phyloP scores from a whole-genome alignment of 2,888 invertebrate species.

The Mesorhabditis spiculigera region DNA sequence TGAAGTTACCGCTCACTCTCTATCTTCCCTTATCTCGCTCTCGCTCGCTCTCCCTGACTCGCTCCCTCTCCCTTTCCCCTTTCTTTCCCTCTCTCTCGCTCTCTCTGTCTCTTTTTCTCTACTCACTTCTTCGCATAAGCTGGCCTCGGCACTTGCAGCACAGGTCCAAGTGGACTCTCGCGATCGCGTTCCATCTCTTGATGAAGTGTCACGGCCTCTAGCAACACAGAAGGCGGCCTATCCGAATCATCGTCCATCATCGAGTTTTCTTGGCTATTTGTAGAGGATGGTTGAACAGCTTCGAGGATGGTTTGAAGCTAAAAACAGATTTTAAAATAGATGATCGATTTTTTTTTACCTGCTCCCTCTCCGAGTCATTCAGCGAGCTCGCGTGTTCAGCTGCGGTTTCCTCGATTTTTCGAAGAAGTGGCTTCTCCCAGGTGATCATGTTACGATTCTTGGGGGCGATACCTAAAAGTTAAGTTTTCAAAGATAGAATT shows the following conservation, averaged over 20 bases:
- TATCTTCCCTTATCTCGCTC: too few species aligned
- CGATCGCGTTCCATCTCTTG: constrained; percentile 27
- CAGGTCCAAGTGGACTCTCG: constrained; percentile 31
- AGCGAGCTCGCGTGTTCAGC: constrained; percentile 55
- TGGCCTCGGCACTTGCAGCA: constrained; percentile 38
- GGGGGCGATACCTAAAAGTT: constrained; percentile 47
- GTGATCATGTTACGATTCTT: constrained; percentile 57
- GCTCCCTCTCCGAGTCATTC: constrained; percentile 46
- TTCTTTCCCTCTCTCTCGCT: background rate
- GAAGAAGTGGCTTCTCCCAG: constrained; percentile 56
- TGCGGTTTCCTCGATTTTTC: constrained; percentile 57
- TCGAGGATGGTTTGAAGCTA: constrained; percentile 56
- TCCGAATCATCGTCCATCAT: constrained; percentile 28
- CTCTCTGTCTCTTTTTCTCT: background rate
- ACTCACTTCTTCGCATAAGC: constrained; percentile 39
- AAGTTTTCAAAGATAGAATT: background rate
- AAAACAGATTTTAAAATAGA: constrained; percentile 16
- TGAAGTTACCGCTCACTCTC: too few species aligned
- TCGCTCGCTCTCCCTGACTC: too few species aligned
- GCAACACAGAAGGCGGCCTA: constrained; percentile 16
- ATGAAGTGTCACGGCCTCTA: constrained; percentile 52
- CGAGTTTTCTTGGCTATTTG: constrained; percentile 50
- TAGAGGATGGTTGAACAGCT: constrained; percentile 47
- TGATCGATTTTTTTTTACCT: too few species aligned
- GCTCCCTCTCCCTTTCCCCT: too few species aligned